A percentile compares a stretch with the other conserved stretches of the same genome.
Evolutionary conservation across 1,140 invertebrate species (phyloP).

Genomic region (Papilio polytes): DNA sequence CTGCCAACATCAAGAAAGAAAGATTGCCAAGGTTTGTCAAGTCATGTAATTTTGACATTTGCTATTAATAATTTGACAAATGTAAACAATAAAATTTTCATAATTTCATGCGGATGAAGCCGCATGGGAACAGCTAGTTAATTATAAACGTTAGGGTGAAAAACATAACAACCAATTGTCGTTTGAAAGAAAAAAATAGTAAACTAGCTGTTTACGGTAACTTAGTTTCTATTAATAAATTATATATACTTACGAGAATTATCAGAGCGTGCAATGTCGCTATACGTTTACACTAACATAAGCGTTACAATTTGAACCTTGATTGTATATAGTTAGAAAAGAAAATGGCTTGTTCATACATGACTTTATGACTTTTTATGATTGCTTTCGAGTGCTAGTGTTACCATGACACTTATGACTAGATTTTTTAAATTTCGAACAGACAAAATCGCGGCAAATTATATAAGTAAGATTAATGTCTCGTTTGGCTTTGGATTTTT

Average conservation of each 20-base stretch:
- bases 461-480: no score
- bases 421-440: no score
- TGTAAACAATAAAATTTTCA: no score
- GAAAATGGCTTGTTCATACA: not conserved
- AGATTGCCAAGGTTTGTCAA: no score
- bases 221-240: slow-evolving; percentile 41
- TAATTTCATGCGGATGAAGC: no score
- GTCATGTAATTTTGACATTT: no score
- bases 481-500: no score
- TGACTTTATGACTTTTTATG: not conserved
- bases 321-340: not conserved
- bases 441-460: no score
- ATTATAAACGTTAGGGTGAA: not conserved
- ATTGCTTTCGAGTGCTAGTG: slow-evolving; percentile 4
- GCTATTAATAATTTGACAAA: no score
- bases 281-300: not conserved
- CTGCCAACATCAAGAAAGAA: no score
- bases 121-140: no score
- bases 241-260: slow-evolving; percentile 34
- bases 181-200: slow-evolving; percentile 29
- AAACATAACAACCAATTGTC: slow-evolving; percentile 33
- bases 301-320: slow-evolving; percentile 30
- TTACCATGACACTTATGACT: not conserved
- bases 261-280: slow-evolving; percentile 40
- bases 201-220: slow-evolving; percentile 33